These are phyloP conservation scores for Brachionus rotundiformis DNA, from an alignment of 1,140 invertebrate species.

Conservation along the genomic window DNA sequence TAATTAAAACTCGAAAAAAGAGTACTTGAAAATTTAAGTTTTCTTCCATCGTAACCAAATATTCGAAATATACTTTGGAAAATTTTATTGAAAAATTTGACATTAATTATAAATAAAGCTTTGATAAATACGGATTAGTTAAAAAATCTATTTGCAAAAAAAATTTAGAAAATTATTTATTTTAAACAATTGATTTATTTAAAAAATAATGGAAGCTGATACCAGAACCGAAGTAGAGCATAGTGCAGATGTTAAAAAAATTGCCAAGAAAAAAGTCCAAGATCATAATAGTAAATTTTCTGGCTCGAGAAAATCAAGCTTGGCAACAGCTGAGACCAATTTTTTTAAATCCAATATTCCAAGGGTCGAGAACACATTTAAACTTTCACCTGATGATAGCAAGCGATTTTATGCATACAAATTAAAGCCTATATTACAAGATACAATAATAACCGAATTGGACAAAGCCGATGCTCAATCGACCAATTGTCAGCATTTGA, in stretches of 20 bases:
- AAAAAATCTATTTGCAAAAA: neutral
- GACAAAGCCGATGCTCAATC: conserved; percentile 10
- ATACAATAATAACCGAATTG: neutral
- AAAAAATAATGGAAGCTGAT: neutral
- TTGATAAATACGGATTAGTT: neutral
- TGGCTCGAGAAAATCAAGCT: conserved; percentile 35
- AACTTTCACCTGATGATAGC: conserved; percentile 54
- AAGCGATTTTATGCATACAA: conserved; percentile 54
- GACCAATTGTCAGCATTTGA: neutral
- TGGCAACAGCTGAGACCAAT: conserved; percentile 6
- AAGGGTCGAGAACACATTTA: conserved; percentile 56
- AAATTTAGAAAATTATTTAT: neutral
- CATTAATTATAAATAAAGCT: neutral
- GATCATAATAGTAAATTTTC: conserved; percentile 15
- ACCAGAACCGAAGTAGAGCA: neutral
- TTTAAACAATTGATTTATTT: no score
- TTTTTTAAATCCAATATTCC: neutral
- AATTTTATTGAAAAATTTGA: neutral
- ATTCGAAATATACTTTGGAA: neutral
- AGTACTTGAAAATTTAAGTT: conserved; percentile 3
- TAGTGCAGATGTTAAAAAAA: neutral
- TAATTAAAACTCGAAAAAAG: conserved; percentile 10
- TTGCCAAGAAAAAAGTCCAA: neutral
- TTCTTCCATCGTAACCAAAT: neutral
- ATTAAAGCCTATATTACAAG: conserved; percentile 49